These are phyloP conservation scores for Hydrocynus forskahlii DNA, from an alignment of 2,797 vertebrate species.

Conservation along the genomic window DNA sequence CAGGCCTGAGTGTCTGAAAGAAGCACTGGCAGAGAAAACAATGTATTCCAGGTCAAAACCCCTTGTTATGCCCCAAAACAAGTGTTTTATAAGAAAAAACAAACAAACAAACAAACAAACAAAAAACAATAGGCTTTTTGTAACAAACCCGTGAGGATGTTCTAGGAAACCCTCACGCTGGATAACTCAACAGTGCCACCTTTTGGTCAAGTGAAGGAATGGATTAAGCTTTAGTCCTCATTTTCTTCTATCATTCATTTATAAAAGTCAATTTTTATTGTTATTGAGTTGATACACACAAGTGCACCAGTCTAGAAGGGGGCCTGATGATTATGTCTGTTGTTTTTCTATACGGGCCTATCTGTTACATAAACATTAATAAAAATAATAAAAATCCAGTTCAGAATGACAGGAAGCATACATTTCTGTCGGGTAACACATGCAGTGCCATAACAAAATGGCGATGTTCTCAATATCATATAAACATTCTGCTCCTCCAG, in stretches of 20 bases:
- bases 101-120: background rate
- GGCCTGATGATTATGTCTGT: too few relatives aligned
- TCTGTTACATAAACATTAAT: too few relatives aligned
- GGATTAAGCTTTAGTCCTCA: background rate
- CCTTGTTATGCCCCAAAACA: background rate
- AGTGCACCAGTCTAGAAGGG: too few relatives aligned
- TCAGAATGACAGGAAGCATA: too few relatives aligned
- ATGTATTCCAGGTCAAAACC: background rate
- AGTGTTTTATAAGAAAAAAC: background rate
- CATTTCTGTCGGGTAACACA: too few relatives aligned
- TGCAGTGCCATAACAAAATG: too few relatives aligned
- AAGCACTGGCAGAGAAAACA: background rate
- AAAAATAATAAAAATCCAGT: too few relatives aligned
- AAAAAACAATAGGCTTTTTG: slow-evolving; percentile 13
- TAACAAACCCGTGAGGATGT: background rate
- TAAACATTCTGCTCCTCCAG: too few relatives aligned
- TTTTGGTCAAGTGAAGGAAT: slow-evolving; percentile 79
- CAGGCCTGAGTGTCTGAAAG: background rate
- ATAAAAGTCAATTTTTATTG: background rate
- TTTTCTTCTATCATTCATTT: background rate
- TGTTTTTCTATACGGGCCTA: too few relatives aligned
- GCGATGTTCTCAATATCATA: too few relatives aligned
- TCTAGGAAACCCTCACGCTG: slow-evolving; percentile 43
- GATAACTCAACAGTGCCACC: slow-evolving; percentile 96
- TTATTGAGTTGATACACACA: too few relatives aligned